Conservation (phyloP, 2,797 vertebrate genomes). For the Limnodromus scolopaceus region DNA sequence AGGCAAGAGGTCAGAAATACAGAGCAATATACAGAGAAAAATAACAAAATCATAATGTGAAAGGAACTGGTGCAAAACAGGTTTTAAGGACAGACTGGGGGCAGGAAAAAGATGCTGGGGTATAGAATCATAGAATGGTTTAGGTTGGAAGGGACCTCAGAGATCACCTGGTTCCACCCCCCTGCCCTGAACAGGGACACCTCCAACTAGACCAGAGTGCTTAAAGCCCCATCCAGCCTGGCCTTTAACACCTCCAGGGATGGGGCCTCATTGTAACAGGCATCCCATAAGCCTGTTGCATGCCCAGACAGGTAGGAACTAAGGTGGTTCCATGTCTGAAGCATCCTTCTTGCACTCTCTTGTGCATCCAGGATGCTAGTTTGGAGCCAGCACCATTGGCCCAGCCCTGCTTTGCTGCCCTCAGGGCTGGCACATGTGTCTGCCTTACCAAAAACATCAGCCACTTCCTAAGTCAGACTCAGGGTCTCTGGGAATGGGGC, state of each 20-base stretch:
- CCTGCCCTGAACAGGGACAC: background rate
- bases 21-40: background rate
- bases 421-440: background rate
- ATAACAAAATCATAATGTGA: background rate
- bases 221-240: background rate
- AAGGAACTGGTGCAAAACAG: background rate
- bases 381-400: background rate
- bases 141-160: background rate
- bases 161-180: background rate
- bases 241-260: background rate
- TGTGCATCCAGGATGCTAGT: rapidly evolving
- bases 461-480: background rate
- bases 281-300: background rate
- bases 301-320: background rate
- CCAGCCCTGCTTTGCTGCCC: background rate
- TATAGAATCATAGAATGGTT: background rate
- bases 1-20: background rate
- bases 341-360: background rate
- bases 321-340: background rate
- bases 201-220: background rate
- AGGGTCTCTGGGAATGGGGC: background rate
- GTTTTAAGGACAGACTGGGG: background rate
- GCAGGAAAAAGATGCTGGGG: background rate
- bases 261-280: background rate
- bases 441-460: background rate